phyloP scores from a whole-genome alignment of 2,113 vertebrate genomes.

The Melierax canorus region DNA sequence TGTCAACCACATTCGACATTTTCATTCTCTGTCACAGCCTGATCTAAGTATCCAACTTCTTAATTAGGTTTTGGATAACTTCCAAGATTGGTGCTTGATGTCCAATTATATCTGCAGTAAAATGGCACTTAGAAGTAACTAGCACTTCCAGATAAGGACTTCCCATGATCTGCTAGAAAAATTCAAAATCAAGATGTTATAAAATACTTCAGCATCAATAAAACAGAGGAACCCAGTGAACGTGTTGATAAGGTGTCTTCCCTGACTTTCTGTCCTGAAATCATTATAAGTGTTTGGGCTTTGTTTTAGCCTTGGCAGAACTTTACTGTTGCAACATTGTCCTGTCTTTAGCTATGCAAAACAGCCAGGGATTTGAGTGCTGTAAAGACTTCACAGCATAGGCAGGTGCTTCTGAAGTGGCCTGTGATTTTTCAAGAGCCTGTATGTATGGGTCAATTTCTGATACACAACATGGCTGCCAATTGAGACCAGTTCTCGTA shows the following conservation, averaged over 20 bases:
- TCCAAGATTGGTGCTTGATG: slow-evolving; percentile 63
- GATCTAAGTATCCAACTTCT: slow-evolving; percentile 56
- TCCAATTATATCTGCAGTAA: slow-evolving; percentile 63
- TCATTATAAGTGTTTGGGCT: neutral
- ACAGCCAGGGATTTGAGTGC: neutral
- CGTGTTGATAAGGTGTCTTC: neutral
- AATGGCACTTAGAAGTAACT: slow-evolving; percentile 66
- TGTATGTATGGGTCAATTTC: neutral
- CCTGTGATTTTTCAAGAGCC: neutral
- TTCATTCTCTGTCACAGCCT: slow-evolving; percentile 43
- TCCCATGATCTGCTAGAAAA: slow-evolving; percentile 16
- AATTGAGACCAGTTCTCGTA: neutral
- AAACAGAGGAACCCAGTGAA: neutral
- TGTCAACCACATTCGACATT: neutral
- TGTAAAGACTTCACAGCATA: neutral
- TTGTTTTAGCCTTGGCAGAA: neutral
- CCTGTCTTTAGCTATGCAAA: neutral
- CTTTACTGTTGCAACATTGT: neutral
- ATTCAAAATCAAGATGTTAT: neutral
- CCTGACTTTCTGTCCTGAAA: neutral
- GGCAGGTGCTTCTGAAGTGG: neutral
- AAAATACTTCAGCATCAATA: neutral
- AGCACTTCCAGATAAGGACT: slow-evolving; percentile 51
- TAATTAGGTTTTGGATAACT: slow-evolving; percentile 75
- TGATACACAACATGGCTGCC: neutral